phyloP scores from a whole-genome alignment of 2,113 vertebrate species.

The Corynorhinus townsendii region DNA sequence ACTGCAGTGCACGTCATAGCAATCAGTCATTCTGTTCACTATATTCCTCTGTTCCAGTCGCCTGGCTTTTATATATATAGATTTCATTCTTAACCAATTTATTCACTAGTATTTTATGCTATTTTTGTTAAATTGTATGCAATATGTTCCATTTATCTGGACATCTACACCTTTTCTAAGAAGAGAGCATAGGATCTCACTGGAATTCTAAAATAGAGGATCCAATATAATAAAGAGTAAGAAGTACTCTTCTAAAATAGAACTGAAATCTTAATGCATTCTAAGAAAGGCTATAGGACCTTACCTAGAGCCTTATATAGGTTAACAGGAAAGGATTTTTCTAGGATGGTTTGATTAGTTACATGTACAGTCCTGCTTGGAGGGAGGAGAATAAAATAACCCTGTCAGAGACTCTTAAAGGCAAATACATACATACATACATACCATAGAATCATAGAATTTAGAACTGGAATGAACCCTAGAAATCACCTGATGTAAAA shows the following conservation, averaged over 20 bases:
- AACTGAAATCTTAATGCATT: not conserved
- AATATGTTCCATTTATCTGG: not conserved
- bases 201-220: conserved; percentile 19
- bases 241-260: not conserved
- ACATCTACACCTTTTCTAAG: not conserved
- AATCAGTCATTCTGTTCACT: too few species aligned
- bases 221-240: not conserved
- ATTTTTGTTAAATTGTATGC: not conserved
- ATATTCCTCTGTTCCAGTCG: too few species aligned
- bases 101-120: not conserved
- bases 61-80: too few species aligned
- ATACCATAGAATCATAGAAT: not conserved
- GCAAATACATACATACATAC: not conserved
- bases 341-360: not conserved
- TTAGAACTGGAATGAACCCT: not conserved
- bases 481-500: not conserved
- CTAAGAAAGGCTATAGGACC: not conserved
- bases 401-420: not conserved
- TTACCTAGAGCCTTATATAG: not conserved
- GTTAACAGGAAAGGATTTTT: not conserved
- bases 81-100: not conserved
- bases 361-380: not conserved
- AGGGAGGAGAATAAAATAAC: not conserved
- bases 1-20: too few species aligned
- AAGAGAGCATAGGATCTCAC: not conserved